phyloP scores from a whole-genome alignment of 2,888 invertebrate species.

The Cantharis rustica region DNA sequence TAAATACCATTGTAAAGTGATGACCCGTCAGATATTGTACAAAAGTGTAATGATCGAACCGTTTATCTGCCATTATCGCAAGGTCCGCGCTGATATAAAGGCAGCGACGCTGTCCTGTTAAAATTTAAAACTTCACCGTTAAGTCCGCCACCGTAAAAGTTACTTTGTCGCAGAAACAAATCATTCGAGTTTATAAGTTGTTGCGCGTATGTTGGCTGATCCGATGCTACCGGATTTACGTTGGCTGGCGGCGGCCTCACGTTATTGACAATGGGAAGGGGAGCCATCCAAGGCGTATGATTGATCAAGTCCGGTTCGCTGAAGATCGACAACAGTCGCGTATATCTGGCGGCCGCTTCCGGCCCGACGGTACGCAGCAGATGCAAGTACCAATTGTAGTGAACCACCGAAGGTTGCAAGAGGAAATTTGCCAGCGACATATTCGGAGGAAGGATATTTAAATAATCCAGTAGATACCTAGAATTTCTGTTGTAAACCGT shows the following conservation, averaged over 20 bases:
- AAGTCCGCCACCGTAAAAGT: not conserved
- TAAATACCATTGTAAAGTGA: not conserved
- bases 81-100: not conserved
- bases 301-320: not conserved
- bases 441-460: constrained; percentile 60
- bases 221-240: not conserved
- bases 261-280: not conserved
- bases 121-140: not conserved
- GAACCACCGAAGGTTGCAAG: constrained; percentile 54
- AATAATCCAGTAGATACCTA: constrained; percentile 43
- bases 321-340: not conserved
- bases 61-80: not conserved
- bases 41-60: not conserved
- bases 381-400: constrained; percentile 61
- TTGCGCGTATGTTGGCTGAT: not conserved
- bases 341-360: constrained; percentile 49
- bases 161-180: not conserved
- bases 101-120: not conserved
- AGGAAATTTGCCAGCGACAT: constrained; percentile 64
- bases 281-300: not conserved
- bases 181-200: not conserved
- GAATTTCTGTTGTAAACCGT: constrained; percentile 36
- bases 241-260: not conserved
- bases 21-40: not conserved
- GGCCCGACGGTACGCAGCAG: constrained; percentile 60